Conservation (phyloP, 2,113 vertebrate genomes). For the Rhizomys pruinosus region DNA sequence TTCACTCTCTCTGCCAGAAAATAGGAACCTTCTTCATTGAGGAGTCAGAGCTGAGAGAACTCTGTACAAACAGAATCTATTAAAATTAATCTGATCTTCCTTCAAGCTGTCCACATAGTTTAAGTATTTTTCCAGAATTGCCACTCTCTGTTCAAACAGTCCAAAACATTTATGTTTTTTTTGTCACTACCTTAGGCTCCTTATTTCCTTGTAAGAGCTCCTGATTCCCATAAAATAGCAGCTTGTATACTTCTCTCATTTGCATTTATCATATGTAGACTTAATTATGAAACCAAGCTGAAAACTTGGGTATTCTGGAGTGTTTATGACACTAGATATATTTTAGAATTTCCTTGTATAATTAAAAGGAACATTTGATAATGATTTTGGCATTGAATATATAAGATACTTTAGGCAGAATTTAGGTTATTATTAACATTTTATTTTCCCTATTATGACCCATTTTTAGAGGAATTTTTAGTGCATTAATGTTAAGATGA, state of each 20-base stretch:
- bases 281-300: neutral
- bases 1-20: neutral
- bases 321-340: neutral
- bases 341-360: neutral
- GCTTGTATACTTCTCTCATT: neutral
- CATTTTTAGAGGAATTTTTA: constrained; percentile 26
- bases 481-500: neutral
- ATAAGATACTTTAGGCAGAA: neutral
- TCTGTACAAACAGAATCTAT: neutral
- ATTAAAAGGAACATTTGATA: constrained; percentile 6
- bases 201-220: neutral
- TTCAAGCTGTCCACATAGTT: neutral
- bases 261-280: neutral
- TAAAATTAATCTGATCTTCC: neutral
- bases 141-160: neutral
- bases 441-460: neutral
- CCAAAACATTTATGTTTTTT: neutral
- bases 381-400: neutral
- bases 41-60: neutral
- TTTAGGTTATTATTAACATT: neutral
- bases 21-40: neutral
- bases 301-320: neutral
- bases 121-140: neutral
- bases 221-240: neutral
- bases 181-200: neutral